phyloP scores from a whole-genome alignment of 2,797 vertebrate species.

The Knipowitschia caucasica region DNA sequence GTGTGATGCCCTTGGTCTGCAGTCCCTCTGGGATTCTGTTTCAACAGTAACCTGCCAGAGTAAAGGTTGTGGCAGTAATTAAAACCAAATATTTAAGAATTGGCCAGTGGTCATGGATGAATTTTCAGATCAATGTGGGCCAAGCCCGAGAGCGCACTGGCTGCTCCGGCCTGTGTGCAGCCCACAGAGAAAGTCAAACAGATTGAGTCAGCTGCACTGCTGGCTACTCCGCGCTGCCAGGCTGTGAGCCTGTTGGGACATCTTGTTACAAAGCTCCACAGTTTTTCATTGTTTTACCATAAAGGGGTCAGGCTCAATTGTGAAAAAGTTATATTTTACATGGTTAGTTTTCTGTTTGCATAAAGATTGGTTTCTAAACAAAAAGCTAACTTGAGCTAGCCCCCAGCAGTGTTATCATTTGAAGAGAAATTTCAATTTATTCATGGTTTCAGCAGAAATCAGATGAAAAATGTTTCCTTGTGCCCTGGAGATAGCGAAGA shows the following conservation, averaged over 20 bases:
- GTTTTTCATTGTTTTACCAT: constrained; percentile 48
- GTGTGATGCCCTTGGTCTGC: constrained; percentile 53
- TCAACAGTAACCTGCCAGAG: constrained; percentile 75
- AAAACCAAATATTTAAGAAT: constrained; percentile 83
- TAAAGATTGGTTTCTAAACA: no score
- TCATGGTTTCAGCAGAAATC: constrained; percentile 3
- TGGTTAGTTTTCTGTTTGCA: no score
- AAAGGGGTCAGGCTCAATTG: constrained; percentile 36
- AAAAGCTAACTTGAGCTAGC: constrained; percentile 15
- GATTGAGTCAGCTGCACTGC: constrained; percentile 65
- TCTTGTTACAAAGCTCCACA: constrained; percentile 48
- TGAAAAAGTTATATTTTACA: constrained; percentile 14
- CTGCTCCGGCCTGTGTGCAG: constrained; percentile 59
- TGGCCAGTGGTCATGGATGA: constrained; percentile 59
- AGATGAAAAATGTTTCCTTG: constrained; percentile 11
- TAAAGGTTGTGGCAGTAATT: constrained; percentile 80
- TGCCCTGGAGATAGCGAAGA: constrained; percentile 7
- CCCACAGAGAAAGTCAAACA: constrained; percentile 70
- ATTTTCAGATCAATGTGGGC: constrained; percentile 70
- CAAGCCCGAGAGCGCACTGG: constrained; percentile 62
- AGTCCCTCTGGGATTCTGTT: constrained; percentile 71
- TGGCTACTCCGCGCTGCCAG: constrained; percentile 59
- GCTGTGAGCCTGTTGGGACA: constrained; percentile 51
- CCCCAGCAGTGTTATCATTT: constrained; percentile 4
- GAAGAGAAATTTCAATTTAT: constrained; percentile 7